A percentile compares a stretch with the other conserved stretches of the same genome.
Evolutionary conservation across 2,113 vertebrate genomes (phyloP).

Genomic region (Takifugu bimaculatus): DNA sequence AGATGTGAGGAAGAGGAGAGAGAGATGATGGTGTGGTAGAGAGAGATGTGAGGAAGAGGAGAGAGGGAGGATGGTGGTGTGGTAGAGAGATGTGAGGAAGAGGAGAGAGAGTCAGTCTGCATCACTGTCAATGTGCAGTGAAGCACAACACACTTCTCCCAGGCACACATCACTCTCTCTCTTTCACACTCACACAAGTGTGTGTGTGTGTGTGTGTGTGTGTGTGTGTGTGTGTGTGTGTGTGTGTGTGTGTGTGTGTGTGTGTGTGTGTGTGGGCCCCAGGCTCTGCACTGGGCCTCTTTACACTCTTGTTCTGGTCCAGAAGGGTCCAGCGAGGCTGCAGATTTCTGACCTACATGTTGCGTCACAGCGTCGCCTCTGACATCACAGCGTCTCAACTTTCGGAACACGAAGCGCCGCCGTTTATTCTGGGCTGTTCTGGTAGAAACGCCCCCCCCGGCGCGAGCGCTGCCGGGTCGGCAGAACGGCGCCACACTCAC

Average conservation of each 20-base stretch:
- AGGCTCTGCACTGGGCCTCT: conserved; percentile 14
- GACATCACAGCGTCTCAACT: conserved; percentile 20
- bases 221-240: conserved; percentile 13
- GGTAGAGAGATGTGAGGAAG: conserved; percentile 1
- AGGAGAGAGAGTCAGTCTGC: conserved; percentile 23
- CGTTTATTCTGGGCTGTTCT: no score
- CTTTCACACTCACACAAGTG: conserved; percentile 1
- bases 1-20: background rate
- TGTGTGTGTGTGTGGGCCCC: conserved; percentile 22
- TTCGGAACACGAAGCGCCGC: background rate
- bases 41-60: background rate
- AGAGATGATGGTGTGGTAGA: background rate
- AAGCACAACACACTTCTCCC: conserved; percentile 47
- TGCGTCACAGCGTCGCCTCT: conserved; percentile 1
- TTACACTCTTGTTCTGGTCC: conserved; percentile 20
- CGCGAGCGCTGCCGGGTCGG: background rate
- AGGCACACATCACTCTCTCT: conserved; percentile 43
- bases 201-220: no score
- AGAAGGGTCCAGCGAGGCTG: conserved; percentile 14
- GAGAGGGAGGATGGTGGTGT: background rate
- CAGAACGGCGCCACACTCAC: conserved; percentile 18
- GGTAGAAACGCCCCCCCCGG: conserved; percentile 5
- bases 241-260: conserved; percentile 25
- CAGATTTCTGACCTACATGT: conserved; percentile 48
- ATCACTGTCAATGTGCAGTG: conserved; percentile 60